Conservation (phyloP, 2,888 invertebrate genomes). For the Rhamnusium bicolor region DNA sequence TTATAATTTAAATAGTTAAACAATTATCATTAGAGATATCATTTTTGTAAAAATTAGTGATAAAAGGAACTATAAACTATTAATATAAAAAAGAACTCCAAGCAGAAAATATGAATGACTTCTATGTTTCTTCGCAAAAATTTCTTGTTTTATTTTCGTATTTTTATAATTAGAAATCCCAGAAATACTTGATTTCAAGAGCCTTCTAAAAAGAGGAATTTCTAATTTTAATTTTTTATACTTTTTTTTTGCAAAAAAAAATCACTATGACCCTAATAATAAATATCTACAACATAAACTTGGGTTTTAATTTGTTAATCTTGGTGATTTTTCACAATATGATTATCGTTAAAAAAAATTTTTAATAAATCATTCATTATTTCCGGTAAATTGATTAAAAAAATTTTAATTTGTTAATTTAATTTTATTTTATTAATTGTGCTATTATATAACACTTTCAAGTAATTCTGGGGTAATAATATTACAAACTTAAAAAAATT, state of each 20-base stretch:
- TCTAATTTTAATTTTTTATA: neutral
- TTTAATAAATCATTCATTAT: too few relatives aligned
- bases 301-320: neutral
- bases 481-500: neutral
- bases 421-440: too few relatives aligned
- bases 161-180: neutral
- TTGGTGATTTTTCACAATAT: too few relatives aligned
- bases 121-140: constrained; percentile 32
- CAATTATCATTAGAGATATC: constrained; percentile 9
- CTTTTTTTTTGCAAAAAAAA: neutral
- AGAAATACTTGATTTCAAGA: constrained; percentile 6
- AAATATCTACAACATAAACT: too few relatives aligned
- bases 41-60: constrained; percentile 16
- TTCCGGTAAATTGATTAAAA: too few relatives aligned
- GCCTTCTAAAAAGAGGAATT: too few relatives aligned
- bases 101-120: constrained; percentile 30
- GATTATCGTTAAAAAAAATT: too few relatives aligned
- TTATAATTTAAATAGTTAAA: neutral
- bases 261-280: neutral
- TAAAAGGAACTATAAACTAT: constrained; percentile 29
- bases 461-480: neutral
- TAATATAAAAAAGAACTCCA: constrained; percentile 26
- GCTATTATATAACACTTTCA: neutral
- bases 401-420: too few relatives aligned
- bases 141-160: neutral